phyloP scores from a whole-genome alignment of 2,113 vertebrate genomes.

The Paraplagusia blochii region DNA sequence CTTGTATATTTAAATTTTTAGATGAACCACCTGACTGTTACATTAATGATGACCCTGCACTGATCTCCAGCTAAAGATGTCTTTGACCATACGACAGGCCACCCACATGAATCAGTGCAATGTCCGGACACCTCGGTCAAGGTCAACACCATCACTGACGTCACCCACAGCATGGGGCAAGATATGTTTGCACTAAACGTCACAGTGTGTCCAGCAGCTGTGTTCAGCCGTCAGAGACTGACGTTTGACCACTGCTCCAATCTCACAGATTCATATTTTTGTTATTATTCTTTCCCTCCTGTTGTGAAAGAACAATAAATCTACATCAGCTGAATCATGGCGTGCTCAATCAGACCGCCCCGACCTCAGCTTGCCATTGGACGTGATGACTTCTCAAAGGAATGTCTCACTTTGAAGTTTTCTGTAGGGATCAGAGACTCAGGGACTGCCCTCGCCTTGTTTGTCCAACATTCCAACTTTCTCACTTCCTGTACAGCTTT shows the following conservation, averaged over 20 bases:
- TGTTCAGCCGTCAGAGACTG: slow-evolving; percentile 9
- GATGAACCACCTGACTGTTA: too few species aligned
- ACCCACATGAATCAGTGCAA: neutral
- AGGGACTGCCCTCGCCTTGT: slow-evolving; percentile 44
- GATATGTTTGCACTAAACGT: slow-evolving; percentile 27
- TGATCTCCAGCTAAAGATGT: neutral
- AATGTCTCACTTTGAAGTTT: slow-evolving; percentile 58
- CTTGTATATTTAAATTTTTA: too few species aligned
- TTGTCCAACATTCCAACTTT: slow-evolving; percentile 43
- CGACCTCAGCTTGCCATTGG: slow-evolving; percentile 57
- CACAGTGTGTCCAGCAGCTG: slow-evolving; percentile 11
- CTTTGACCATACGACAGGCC: neutral
- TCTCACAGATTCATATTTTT: slow-evolving; percentile 24
- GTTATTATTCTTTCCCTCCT: neutral
- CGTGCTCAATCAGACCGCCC: slow-evolving; percentile 42
- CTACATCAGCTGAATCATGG: too few species aligned
- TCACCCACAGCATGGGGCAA: slow-evolving; percentile 22
- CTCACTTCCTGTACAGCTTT: slow-evolving; percentile 29
- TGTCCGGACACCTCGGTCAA: slow-evolving; percentile 16
- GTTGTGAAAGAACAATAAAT: slow-evolving; percentile 17
- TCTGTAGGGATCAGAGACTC: neutral
- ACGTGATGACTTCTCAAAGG: slow-evolving; percentile 46
- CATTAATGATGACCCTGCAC: neutral
- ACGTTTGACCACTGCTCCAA: slow-evolving; percentile 24
- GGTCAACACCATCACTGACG: slow-evolving; percentile 25